phyloP scores from a whole-genome alignment of 2,113 vertebrate genomes.

The Irena cyanogastra region DNA sequence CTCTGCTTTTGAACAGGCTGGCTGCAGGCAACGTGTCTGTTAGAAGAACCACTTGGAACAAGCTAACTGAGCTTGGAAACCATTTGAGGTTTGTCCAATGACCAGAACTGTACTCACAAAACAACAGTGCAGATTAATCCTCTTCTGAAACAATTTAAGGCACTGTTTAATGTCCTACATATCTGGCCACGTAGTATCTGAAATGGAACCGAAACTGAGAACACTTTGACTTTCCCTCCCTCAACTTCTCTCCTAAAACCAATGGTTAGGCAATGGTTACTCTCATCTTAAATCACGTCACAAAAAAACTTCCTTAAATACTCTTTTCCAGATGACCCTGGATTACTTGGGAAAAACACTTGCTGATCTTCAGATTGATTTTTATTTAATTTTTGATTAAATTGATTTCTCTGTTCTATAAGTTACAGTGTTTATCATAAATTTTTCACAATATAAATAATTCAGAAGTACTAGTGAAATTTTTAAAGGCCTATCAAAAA shows the following conservation, averaged over 20 bases:
- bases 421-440: not conserved
- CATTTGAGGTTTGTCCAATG: not conserved
- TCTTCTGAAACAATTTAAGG: not conserved
- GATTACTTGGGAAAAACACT: not conserved
- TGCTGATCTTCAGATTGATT: not conserved
- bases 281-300: not conserved
- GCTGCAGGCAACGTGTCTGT: not conserved
- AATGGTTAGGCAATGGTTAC: not conserved
- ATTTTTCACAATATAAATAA: not conserved
- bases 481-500: not conserved
- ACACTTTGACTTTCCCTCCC: not conserved
- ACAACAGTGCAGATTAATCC: not conserved
- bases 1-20: not conserved
- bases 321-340: not conserved
- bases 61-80: not conserved
- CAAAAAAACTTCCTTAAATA: not conserved
- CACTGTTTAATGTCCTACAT: not conserved
- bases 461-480: not conserved
- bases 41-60: not conserved
- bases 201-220: not conserved
- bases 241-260: not conserved
- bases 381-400: not conserved
- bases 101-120: not conserved
- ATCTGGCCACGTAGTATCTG: not conserved
- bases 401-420: not conserved